Evolutionary conservation across 2,113 vertebrate genomes (phyloP), one percentile per base, ranked within the genome.

Genomic region (Campylomormyrus tamandua): DNA sequence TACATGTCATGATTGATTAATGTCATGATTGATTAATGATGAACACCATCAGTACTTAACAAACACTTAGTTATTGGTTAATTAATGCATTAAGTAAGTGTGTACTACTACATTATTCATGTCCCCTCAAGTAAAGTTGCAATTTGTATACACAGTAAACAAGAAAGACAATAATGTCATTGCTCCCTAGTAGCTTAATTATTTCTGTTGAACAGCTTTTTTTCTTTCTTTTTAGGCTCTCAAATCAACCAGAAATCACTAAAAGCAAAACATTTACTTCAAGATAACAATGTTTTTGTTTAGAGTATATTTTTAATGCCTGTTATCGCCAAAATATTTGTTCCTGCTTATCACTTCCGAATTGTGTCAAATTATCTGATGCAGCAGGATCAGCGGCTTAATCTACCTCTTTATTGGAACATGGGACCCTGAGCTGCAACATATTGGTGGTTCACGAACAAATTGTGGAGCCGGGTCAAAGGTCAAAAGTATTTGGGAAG

Each of bases 231-330:
- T 77, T 53, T 49, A 74, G 62, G 27, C 62, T 49, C 62, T 50
- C 45, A 70, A 31, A 88, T 48, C 15, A 48, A 1, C 21, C 39
- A 48, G 21, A 48, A 27, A 58, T 88, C 53, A 35, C 5, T 9
- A 9, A 74, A 74, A 48, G 46, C 62, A 27, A 58, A 88, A 88
- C n/a, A 74, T 17, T 74, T 88, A 31, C 35, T 88, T 77, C 58
- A 88, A 88, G 88, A 88, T 88, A 88, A 88, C 87, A 88, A 88
- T 74, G 88, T 88, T 66, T 88, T 88, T 88, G 88, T 88, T 31
- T 88, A 21, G n/a, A 50, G 45, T 88, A 58, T 6, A 56, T 66
- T 88, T 66, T 88, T 62, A 88, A 88, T 48, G 87, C 6, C 88
- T 24, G 42, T 56, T 83, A 56, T 53, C 48, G 8, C 39, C 6